Evolutionary conservation across 2,888 invertebrate genomes (phyloP), one percentile per base, ranked within the genome.

Genomic region (Arctia plantaginis): DNA sequence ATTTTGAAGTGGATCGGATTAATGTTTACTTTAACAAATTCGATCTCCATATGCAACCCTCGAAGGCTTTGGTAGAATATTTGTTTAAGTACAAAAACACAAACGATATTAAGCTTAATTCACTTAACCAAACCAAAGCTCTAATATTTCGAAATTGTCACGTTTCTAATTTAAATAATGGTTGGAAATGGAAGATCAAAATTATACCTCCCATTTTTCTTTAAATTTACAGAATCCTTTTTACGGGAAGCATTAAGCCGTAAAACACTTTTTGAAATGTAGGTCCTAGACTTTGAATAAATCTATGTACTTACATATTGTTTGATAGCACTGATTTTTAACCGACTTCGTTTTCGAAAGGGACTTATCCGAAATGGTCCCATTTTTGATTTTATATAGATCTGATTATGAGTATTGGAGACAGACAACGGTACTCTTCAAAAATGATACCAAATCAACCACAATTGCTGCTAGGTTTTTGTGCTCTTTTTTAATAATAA

Each of bases 131-230:
- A 64, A 62, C 62, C 15, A 30, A 64, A 64, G 44, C 41, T 30
- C 27, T 23, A 13, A 41, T 64, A 70, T 64, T 18, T 62, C 15
- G 10, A 41, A 27, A 30, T 35, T 23, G 30, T 69, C 69, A 64
- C 47, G 69, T 59, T 69, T 41, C 41, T 27, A 62, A 69, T 70
- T 70, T 44, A 59, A 39, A 64, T 30, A 68, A 47, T 23, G 33
- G 23, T 41, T 39, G 64, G 12, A 0, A 7, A 18, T 23, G 8
- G 6, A 33, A 55, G 51, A n/a, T 55, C 12, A 51, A 8, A 55
- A n/a, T 55, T n/a, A 55, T n/a, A 10, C 0, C 3, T n/a, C 10
- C n/a, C 3, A n/a, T 55, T n/a, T 55, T 55, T 55, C 51, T 55
- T 10, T 12, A n/a, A 51, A n/a, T 55, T 55, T n/a, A n/a, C 51